These are phyloP conservation scores for Epistrophe eligans DNA, from an alignment of 2,888 invertebrate genomes.

Conservation along the genomic window DNA sequence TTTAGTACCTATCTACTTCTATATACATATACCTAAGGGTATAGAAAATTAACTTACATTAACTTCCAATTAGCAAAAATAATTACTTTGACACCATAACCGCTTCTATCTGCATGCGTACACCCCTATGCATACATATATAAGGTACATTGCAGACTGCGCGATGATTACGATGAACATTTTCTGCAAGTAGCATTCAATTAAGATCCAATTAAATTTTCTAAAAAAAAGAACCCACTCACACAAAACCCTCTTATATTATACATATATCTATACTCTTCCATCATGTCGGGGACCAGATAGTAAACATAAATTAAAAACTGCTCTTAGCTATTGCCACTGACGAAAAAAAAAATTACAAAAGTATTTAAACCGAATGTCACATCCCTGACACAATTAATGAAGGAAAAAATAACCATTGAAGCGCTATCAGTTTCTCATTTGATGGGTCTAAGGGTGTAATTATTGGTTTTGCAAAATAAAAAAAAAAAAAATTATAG, in stretches of 20 bases:
- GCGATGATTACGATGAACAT: not conserved
- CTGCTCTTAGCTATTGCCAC: constrained; percentile 44
- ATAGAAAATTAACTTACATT: constrained; percentile 2
- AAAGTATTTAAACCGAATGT: constrained; percentile 66
- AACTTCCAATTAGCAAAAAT: constrained; percentile 27
- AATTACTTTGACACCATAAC: constrained; percentile 26
- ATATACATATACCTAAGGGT: not conserved
- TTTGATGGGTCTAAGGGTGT: not conserved
- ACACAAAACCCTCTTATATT: not conserved
- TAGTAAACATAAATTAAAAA: constrained; percentile 36
- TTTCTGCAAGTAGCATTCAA: constrained; percentile 62
- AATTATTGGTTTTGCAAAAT: not conserved
- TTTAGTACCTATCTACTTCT: too few relatives aligned
- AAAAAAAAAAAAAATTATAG: not conserved
- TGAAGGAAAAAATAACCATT: not conserved
- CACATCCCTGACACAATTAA: constrained; percentile 21
- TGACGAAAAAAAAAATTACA: constrained; percentile 6
- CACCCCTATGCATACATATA: not conserved
- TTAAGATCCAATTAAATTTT: constrained; percentile 70
- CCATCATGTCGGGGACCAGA: constrained; percentile 1
- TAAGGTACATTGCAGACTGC: not conserved
- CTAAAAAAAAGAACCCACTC: constrained; percentile 55
- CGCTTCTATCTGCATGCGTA: not conserved
- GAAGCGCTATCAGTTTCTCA: constrained; percentile 4
- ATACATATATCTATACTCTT: not conserved